Conservation (phyloP, 2,888 invertebrate species). For the Lithodes maja region DNA sequence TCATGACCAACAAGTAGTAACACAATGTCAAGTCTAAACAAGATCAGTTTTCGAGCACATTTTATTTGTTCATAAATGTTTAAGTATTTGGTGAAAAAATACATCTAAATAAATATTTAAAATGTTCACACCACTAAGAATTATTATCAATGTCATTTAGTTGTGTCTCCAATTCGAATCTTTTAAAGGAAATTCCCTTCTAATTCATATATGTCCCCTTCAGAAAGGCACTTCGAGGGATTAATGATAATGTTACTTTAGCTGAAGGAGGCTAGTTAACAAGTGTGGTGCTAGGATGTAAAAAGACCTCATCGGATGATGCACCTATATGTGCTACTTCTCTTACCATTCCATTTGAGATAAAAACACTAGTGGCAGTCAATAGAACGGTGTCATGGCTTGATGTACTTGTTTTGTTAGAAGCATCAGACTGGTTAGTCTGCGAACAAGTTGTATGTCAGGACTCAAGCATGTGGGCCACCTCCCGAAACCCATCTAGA, state of each 20-base stretch:
- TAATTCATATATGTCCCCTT: neutral
- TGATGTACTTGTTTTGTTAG: neutral
- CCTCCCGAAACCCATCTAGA: conserved; percentile 47
- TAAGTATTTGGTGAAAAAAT: no score
- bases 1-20: no score
- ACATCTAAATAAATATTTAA: no score
- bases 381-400: neutral
- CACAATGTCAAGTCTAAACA: no score
- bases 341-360: neutral
- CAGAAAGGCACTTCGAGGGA: neutral
- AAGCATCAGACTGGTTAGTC: neutral
- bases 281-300: neutral
- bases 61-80: no score
- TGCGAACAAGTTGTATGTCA: conserved; percentile 25
- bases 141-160: no score
- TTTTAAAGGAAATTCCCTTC: no score
- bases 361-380: neutral
- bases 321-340: neutral
- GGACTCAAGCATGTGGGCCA: conserved; percentile 52
- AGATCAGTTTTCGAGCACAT: no score
- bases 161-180: no score
- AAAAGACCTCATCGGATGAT: neutral
- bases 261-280: neutral
- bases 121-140: no score
- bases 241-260: neutral